Base-by-base conservation (phyloP, 2,113 vertebrate genomes). In the Pteropus alecto region DNA sequence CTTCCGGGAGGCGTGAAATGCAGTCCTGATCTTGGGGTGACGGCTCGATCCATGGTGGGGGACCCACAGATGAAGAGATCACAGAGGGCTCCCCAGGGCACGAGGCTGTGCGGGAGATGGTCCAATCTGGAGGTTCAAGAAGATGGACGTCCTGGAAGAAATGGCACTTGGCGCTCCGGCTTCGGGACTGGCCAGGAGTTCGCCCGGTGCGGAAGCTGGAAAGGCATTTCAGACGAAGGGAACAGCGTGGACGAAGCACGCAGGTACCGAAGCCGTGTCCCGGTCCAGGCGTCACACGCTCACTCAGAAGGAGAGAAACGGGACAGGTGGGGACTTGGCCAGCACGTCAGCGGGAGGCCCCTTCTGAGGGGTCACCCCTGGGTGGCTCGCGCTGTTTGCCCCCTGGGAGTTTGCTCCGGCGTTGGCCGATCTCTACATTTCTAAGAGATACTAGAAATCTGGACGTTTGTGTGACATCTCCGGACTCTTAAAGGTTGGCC, bases 251-350 rank as follows among this genome's bases (percentile, higher is more conserved):
- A n/a, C 2, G 1, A 38, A 43, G 3, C 7, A 0, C 0, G 14
- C 35, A 8, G 43, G 28, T 2, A 0, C 3, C 3, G 33, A n/a
- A 3, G 4, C 7, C 3, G 26, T 15, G 0, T 38, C 9, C 19
- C 18, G 1, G 2, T 48, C 5, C 24, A 2, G 58, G 35, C 0
- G 5, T 9, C 65, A 5, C 33, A 14, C 0, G 0, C 38, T 73
- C 24, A 18, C 48, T 1, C 16, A 22, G 51, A 22, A 41, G 0
- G 30, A 51, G 68, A 14, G 43, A 7, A 22, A 38, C 1, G 1
- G 56, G 33, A 3, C 16, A 6, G 24, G 14, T 1, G 38, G 13
- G 78, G 22, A 18, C 28, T 1, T 7, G 48, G 41, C 26, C 56
- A 7, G 51, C 6, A 5, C 38, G 35, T 12, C 5, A 4, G 28